A percentile compares a stretch with the other conserved stretches of the same genome.
Evolutionary conservation across 2,888 invertebrate species (phyloP).

Genomic region (Andrena marginata): DNA sequence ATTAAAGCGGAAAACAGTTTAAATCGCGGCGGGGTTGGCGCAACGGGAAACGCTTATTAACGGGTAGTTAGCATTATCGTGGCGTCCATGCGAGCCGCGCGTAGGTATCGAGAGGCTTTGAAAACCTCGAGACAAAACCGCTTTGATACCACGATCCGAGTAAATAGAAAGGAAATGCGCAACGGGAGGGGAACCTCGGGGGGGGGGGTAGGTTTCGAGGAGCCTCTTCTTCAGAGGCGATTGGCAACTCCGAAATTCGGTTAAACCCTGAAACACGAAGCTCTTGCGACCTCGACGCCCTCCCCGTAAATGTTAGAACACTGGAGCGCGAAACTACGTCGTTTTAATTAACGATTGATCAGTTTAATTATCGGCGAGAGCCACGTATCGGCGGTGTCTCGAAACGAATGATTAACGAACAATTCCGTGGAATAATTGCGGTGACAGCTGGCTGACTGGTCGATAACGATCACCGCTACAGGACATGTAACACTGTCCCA

Average conservation of each 20-base stretch:
- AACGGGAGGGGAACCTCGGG: background rate
- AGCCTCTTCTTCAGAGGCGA: background rate
- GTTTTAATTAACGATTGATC: background rate
- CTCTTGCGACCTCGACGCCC: background rate
- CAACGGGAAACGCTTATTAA: constrained; percentile 68
- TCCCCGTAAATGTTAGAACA: too few species aligned
- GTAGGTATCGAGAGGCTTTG: constrained; percentile 39
- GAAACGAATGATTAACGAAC: constrained; percentile 19
- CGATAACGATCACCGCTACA: constrained; percentile 30
- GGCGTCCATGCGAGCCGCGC: constrained; percentile 14
- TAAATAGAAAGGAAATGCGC: constrained; percentile 57
- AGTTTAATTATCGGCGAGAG: background rate
- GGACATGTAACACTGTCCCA: constrained; percentile 40
- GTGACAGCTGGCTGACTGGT: constrained; percentile 8
- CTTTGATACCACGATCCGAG: constrained; percentile 61
- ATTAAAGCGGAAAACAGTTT: constrained; percentile 68
- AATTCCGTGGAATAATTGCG: constrained; percentile 25
- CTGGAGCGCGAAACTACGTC: background rate
- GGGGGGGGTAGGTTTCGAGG: background rate
- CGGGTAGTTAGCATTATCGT: constrained; percentile 57
- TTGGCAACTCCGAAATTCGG: background rate
- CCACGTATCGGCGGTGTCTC: background rate
- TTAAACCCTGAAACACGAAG: background rate
- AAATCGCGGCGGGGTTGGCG: constrained; percentile 51
- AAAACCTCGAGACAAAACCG: constrained; percentile 38